Evolutionary conservation across 2,888 invertebrate species (phyloP).

Genomic region (Crematogaster levior): DNA sequence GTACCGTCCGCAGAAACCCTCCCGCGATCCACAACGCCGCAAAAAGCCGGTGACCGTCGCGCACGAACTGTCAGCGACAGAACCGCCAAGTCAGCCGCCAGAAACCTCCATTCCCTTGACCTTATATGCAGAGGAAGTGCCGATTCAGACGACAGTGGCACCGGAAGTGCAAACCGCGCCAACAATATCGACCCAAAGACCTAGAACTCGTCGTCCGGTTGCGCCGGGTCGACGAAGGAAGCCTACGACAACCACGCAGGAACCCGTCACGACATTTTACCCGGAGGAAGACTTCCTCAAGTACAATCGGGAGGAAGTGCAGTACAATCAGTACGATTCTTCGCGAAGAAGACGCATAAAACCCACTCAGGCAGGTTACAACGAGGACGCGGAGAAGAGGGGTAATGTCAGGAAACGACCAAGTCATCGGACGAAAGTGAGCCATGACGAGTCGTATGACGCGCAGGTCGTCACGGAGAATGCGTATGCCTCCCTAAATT

Average conservation of each 20-base stretch:
- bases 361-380: constrained; percentile 67
- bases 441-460: constrained; percentile 69
- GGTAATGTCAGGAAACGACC: constrained; percentile 74
- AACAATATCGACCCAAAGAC: constrained; percentile 64
- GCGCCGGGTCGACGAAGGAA: constrained; percentile 74
- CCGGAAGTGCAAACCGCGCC: constrained; percentile 70
- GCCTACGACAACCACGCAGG: constrained; percentile 74
- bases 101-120: constrained; percentile 72
- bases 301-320: constrained; percentile 69
- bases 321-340: constrained; percentile 59
- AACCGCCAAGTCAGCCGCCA: constrained; percentile 61
- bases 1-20: constrained; percentile 72
- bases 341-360: constrained; percentile 71
- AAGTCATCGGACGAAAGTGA: constrained; percentile 71
- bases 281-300: constrained; percentile 70
- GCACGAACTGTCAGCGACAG: constrained; percentile 70
- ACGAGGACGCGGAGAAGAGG: constrained; percentile 67
- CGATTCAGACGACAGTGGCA: constrained; percentile 75
- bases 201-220: constrained; percentile 75
- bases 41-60: constrained; percentile 73
- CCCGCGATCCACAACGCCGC: constrained; percentile 75
- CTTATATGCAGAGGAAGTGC: constrained; percentile 66
- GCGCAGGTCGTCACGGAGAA: constrained; percentile 73
- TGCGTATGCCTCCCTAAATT: constrained; percentile 55
- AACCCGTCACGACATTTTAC: constrained; percentile 61